These are phyloP conservation scores for Calephelis virginiensis DNA, from an alignment of 1,140 invertebrate genomes.

Conservation along the genomic window DNA sequence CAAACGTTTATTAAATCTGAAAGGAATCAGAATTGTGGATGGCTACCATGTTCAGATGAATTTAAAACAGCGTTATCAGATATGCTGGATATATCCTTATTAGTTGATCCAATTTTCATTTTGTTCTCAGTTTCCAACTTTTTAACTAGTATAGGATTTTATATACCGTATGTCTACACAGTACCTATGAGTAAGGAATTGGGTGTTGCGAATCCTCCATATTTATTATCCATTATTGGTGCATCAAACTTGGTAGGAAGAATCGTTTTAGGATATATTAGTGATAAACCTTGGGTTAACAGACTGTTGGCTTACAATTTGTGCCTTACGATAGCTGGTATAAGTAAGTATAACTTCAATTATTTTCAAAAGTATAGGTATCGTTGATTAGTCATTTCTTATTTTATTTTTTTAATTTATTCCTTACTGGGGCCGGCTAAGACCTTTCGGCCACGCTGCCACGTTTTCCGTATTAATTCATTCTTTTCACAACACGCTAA, in stretches of 20 bases:
- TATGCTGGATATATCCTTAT: conserved; percentile 91
- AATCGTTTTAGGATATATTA: conserved; percentile 90
- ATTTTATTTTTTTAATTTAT: conserved; percentile 1
- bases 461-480: no score
- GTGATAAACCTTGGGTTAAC: conserved; percentile 93
- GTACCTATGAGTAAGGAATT: conserved; percentile 82
- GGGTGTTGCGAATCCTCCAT: conserved; percentile 79
- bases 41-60: conserved; percentile 79
- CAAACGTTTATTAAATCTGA: conserved; percentile 40
- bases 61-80: conserved; percentile 85
- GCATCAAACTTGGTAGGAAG: conserved; percentile 93
- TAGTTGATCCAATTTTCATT: conserved; percentile 92
- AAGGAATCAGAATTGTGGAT: conserved; percentile 74
- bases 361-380: conserved; percentile 7
- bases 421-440: no score
- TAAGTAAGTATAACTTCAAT: conserved; percentile 80
- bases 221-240: conserved; percentile 89
- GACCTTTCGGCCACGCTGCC: no score
- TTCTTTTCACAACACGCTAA: no score
- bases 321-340: conserved; percentile 90
- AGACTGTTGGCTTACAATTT: conserved; percentile 92
- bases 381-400: neutral
- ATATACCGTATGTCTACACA: conserved; percentile 94
- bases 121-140: conserved; percentile 96
- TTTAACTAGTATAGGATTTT: conserved; percentile 97